Conservation (phyloP, 2,113 vertebrate species). For the Dipodomys merriami region DNA sequence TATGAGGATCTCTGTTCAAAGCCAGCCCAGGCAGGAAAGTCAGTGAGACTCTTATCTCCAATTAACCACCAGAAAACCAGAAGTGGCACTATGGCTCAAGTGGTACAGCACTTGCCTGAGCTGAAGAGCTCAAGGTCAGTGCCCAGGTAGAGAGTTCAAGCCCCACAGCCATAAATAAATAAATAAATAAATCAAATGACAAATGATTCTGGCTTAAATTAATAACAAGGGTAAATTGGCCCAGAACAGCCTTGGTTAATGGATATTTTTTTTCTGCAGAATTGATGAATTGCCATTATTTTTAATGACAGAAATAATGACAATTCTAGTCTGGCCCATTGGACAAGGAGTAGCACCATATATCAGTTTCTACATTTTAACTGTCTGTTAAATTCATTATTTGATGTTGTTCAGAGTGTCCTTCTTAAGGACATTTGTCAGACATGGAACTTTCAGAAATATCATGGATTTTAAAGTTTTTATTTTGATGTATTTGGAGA, state of each 20-base stretch:
- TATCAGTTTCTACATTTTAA: not conserved
- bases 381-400: not conserved
- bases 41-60: too few relatives aligned
- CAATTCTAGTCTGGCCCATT: not conserved
- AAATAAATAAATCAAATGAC: not conserved
- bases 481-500: not conserved
- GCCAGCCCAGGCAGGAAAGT: too few relatives aligned
- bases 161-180: too few relatives aligned
- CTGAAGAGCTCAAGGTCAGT: too few relatives aligned
- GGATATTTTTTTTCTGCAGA: not conserved
- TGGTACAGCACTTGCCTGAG: too few relatives aligned
- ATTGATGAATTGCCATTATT: not conserved
- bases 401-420: not conserved
- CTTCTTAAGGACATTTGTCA: not conserved
- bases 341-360: not conserved
- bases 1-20: too few relatives aligned
- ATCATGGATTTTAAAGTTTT: conserved; percentile 1
- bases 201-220: not conserved
- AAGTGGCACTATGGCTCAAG: too few relatives aligned
- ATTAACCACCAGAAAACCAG: too few relatives aligned
- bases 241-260: conserved; percentile 4
- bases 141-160: too few relatives aligned
- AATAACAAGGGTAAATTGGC: conserved; percentile 8
- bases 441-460: not conserved
- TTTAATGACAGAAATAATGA: conserved; percentile 36